A percentile compares a stretch with the other conserved stretches of the same genome.
Conservation (phyloP, 2,113 vertebrate species). For the Cephalopholis sonnerati region DNA sequence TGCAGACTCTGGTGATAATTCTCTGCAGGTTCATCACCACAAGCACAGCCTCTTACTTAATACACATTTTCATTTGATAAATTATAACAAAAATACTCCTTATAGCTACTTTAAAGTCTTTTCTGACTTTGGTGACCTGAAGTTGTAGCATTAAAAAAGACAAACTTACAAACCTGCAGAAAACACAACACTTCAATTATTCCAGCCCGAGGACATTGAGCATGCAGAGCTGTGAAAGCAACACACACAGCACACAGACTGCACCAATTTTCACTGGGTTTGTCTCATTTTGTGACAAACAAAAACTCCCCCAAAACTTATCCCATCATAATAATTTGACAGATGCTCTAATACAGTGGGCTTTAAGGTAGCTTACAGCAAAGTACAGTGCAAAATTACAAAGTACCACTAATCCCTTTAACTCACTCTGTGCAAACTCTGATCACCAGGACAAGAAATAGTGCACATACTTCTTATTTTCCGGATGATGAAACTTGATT, state of each 20-base stretch:
- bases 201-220: neutral
- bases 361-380: constrained; percentile 38
- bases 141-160: neutral
- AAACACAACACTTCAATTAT: neutral
- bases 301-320: neutral
- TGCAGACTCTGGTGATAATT: neutral
- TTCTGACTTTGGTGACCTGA: neutral
- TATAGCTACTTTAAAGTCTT: neutral
- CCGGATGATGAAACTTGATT: constrained; percentile 54
- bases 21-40: neutral
- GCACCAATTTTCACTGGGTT: neutral
- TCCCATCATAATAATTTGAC: constrained; percentile 29
- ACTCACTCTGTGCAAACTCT: constrained; percentile 42
- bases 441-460: constrained; percentile 41
- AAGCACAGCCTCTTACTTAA: neutral
- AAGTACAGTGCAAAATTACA: constrained; percentile 30
- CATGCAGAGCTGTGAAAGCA: neutral
- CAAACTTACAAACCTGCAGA: neutral
- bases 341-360: constrained; percentile 7
- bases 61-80: no score
- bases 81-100: neutral
- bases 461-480: constrained; percentile 45
- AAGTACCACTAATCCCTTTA: constrained; percentile 35
- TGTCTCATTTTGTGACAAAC: constrained; percentile 24
- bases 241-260: neutral